Evolutionary conservation across 2,797 vertebrate genomes (phyloP).

Genomic region (Melopsittacus undulatus): DNA sequence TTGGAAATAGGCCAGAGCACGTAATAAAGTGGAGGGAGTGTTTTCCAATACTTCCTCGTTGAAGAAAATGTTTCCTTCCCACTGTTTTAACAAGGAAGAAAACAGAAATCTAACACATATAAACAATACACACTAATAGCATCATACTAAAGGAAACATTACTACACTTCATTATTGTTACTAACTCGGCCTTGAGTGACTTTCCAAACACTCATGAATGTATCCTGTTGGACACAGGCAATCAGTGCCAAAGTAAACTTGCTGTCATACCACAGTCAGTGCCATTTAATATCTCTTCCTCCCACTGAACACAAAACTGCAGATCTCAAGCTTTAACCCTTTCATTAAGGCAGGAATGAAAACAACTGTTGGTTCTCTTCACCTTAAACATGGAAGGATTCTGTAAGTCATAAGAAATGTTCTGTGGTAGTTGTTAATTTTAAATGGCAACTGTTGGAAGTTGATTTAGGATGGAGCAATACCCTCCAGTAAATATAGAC

Average conservation of each 20-base stretch:
- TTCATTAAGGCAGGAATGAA: background rate
- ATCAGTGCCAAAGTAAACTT: background rate
- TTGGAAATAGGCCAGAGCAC: background rate
- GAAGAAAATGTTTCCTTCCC: slow-evolving; percentile 14
- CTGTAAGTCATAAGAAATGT: background rate
- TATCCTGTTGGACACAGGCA: background rate
- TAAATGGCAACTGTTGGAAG: background rate
- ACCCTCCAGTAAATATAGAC: background rate
- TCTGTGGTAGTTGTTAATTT: background rate
- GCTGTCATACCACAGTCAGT: background rate
- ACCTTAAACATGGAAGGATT: background rate
- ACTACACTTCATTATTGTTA: background rate
- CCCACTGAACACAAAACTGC: background rate
- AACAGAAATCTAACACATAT: background rate
- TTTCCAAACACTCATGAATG: background rate
- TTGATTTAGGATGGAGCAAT: background rate
- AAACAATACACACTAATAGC: background rate
- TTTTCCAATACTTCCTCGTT: background rate
- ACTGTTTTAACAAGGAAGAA: background rate
- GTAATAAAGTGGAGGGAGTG: background rate
- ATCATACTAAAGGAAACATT: background rate
- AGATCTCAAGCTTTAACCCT: background rate
- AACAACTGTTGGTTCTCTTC: background rate
- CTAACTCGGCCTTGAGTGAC: background rate
- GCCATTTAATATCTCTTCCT: background rate